Conservation (phyloP, 2,113 vertebrate species). For the Potamarius usumacintae region DNA sequence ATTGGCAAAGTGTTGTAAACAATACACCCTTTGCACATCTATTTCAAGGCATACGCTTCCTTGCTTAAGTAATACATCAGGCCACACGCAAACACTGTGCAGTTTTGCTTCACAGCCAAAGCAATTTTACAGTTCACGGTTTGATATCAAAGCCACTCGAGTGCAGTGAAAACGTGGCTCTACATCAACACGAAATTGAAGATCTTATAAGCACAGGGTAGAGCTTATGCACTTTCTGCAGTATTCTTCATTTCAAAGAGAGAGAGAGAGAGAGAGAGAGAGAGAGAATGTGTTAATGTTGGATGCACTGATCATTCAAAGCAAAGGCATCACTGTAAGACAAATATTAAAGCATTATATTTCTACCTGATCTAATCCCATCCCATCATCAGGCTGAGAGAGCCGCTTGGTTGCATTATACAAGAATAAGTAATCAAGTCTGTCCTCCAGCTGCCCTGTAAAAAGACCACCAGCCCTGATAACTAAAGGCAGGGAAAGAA, state of each 20-base stretch:
- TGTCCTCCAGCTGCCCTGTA: neutral
- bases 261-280: neutral
- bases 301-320: neutral
- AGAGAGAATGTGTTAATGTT: neutral
- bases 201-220: slow-evolving; percentile 62
- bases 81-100: slow-evolving; percentile 52
- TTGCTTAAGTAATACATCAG: slow-evolving; percentile 64
- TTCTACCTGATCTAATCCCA: neutral
- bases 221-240: slow-evolving; percentile 56
- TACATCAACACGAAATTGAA: slow-evolving; percentile 58
- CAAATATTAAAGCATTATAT: neutral
- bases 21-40: slow-evolving; percentile 58
- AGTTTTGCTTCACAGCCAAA: slow-evolving; percentile 58
- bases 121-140: slow-evolving; percentile 68
- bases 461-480: slow-evolving; percentile 12
- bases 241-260: slow-evolving; percentile 27
- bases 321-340: neutral
- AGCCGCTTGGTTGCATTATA: neutral
- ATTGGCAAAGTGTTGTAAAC: slow-evolving; percentile 67
- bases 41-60: slow-evolving; percentile 56
- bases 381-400: neutral
- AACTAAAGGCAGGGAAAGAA: neutral
- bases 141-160: slow-evolving; percentile 60
- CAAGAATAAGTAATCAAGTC: neutral
- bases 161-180: slow-evolving; percentile 55